Evolutionary conservation across 2,888 invertebrate genomes (phyloP).

Genomic region (Rotaria sp.): DNA sequence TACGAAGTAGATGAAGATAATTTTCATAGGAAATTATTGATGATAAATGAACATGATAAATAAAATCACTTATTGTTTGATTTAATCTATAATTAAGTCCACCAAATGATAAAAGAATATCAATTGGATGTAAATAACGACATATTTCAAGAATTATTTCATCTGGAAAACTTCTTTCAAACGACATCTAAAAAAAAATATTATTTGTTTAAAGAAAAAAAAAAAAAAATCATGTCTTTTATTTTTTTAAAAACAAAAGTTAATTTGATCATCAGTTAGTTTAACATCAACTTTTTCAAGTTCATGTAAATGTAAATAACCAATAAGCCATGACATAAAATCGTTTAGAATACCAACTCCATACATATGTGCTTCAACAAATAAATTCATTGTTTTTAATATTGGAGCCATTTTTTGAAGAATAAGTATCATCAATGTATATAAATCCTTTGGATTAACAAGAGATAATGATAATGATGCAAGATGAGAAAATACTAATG

Average conservation of each 20-base stretch:
- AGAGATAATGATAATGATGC: not conserved
- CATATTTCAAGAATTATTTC: slow-evolving; percentile 10
- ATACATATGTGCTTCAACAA: not conserved
- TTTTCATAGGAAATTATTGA: not conserved
- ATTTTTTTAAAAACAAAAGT: too few relatives aligned
- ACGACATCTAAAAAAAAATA: not conserved
- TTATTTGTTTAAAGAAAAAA: too few relatives aligned
- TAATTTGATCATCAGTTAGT: too few relatives aligned
- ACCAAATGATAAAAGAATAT: not conserved
- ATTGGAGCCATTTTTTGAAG: not conserved
- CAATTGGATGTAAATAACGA: not conserved
- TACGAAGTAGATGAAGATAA: not conserved
- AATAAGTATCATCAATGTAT: not conserved
- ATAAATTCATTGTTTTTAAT: not conserved
- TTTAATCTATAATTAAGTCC: not conserved
- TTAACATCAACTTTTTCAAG: not conserved
- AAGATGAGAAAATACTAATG: not conserved
- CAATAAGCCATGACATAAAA: not conserved
- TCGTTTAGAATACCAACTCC: not conserved
- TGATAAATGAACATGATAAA: not conserved
- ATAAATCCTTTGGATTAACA: not conserved
- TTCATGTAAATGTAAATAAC: not conserved
- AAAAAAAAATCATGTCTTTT: too few relatives aligned
- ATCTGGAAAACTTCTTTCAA: not conserved
- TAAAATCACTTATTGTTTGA: not conserved